phyloP scores from a whole-genome alignment of 2,888 invertebrate species.

The Caenorhabditis sp. region DNA sequence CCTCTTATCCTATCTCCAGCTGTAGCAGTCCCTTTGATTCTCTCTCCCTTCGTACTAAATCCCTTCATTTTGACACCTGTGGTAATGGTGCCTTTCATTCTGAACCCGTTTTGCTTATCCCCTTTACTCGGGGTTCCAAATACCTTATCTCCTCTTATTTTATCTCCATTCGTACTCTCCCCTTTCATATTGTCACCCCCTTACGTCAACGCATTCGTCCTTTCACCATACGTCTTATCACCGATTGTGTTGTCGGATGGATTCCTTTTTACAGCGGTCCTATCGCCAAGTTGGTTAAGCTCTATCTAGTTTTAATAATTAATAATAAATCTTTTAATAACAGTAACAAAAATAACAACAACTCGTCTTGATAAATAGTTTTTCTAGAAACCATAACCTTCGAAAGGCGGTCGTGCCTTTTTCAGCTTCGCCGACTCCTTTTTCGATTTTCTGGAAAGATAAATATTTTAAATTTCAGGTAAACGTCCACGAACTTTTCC shows the following conservation, averaged over 20 bases:
- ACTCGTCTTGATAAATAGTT: not conserved
- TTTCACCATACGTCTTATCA: conserved; percentile 46
- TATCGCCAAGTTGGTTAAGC: conserved; percentile 52
- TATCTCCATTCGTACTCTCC: conserved; percentile 52
- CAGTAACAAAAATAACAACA: conserved; percentile 3
- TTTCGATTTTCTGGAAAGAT: conserved; percentile 31
- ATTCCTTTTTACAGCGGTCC: conserved; percentile 39
- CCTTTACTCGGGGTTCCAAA: conserved; percentile 47
- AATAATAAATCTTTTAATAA: not conserved
- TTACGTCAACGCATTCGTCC: conserved; percentile 39
- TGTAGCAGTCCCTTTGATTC: conserved; percentile 48
- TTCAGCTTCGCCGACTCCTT: conserved; percentile 44
- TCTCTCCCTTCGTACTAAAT: conserved; percentile 49
- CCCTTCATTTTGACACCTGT: conserved; percentile 46
- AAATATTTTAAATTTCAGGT: not conserved
- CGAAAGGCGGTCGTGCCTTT: conserved; percentile 30
- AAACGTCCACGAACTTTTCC: conserved; percentile 21
- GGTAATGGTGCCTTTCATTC: conserved; percentile 60
- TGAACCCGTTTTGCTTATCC: conserved; percentile 45
- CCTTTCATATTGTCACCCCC: conserved; percentile 50
- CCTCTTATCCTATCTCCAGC: conserved; percentile 54
- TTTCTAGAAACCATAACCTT: conserved; percentile 25
- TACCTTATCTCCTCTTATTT: conserved; percentile 41
- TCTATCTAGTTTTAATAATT: conserved; percentile 18
- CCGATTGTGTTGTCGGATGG: conserved; percentile 49